Percentiles rank a stretch among this genome's conserved stretches.
These are phyloP conservation scores for Gallinago media DNA, from an alignment of 2,113 vertebrate genomes.

Conservation along the genomic window DNA sequence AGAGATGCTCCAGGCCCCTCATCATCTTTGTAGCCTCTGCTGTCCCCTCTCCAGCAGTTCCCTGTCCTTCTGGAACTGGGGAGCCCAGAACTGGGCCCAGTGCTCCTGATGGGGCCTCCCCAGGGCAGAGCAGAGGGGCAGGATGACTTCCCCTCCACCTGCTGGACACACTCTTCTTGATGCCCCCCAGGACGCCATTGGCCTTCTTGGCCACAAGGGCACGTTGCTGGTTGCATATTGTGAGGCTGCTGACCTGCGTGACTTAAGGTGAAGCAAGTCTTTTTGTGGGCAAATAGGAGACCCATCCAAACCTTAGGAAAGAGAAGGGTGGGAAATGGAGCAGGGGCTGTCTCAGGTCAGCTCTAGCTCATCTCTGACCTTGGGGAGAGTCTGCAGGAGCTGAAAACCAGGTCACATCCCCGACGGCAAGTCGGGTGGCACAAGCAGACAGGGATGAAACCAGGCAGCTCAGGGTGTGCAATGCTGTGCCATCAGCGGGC, in stretches of 20 bases:
- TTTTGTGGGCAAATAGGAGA: not conserved
- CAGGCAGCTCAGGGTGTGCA: not conserved
- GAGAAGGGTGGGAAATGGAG: not conserved
- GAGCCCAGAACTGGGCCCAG: too few relatives aligned
- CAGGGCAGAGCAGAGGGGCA: too few relatives aligned
- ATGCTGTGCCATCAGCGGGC: not conserved
- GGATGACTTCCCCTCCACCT: too few relatives aligned
- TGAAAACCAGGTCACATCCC: not conserved
- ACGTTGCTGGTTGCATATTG: not conserved
- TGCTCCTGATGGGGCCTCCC: too few relatives aligned
- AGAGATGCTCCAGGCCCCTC: too few relatives aligned
- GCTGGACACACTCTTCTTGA: too few relatives aligned
- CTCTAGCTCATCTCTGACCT: not conserved
- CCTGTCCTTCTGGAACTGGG: too few relatives aligned
- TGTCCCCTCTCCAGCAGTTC: too few relatives aligned
- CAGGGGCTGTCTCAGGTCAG: not conserved
- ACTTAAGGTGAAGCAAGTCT: not conserved
- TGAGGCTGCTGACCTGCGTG: not conserved
- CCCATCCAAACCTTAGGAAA: not conserved
- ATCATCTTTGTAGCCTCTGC: too few relatives aligned
- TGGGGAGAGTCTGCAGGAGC: not conserved
- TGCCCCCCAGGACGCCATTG: too few relatives aligned
- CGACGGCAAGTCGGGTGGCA: fast-evolving
- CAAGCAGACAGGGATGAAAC: not conserved
- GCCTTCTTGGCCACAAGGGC: too few relatives aligned